Percentiles rank a stretch among this genome's conserved stretches.
Conservation (phyloP, 2,888 invertebrate species). For the Macrophya alboannulata region DNA sequence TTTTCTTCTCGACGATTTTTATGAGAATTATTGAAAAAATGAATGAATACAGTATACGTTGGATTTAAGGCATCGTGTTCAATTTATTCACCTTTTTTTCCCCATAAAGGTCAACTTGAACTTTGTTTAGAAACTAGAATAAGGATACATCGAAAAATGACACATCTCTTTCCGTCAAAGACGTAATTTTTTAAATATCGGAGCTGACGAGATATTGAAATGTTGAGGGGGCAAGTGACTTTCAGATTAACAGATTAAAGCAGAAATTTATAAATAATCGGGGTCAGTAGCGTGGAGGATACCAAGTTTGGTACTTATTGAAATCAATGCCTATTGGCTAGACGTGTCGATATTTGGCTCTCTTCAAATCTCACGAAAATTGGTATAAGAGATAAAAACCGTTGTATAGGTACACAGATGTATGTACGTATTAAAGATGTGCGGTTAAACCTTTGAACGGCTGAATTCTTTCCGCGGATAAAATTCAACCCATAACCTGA, state of each 20-base stretch:
- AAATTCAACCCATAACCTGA: constrained; percentile 33
- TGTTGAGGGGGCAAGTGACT: not conserved
- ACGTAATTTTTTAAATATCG: too few relatives aligned
- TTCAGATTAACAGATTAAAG: not conserved
- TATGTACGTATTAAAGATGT: not conserved
- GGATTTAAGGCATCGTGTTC: too few relatives aligned
- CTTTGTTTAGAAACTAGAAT: too few relatives aligned
- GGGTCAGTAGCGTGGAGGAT: not conserved
- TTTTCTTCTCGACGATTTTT: too few relatives aligned
- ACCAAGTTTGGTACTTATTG: not conserved
- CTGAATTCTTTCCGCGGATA: not conserved
- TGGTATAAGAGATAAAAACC: not conserved
- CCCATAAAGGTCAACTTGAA: too few relatives aligned
- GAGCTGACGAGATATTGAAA: not conserved
- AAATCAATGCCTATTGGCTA: not conserved
- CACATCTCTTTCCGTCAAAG: too few relatives aligned
- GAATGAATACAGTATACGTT: too few relatives aligned
- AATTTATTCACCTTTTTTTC: too few relatives aligned
- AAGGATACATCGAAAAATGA: too few relatives aligned
- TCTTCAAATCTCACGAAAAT: not conserved
- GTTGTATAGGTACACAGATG: not conserved
- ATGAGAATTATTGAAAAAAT: too few relatives aligned
- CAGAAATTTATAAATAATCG: not conserved
- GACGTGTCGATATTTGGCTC: constrained; percentile 16
- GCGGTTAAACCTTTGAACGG: not conserved